Percentiles rank a stretch among this genome's conserved stretches.
Evolutionary conservation across 2,888 invertebrate genomes (phyloP).

Genomic region (Endomychus coccineus): DNA sequence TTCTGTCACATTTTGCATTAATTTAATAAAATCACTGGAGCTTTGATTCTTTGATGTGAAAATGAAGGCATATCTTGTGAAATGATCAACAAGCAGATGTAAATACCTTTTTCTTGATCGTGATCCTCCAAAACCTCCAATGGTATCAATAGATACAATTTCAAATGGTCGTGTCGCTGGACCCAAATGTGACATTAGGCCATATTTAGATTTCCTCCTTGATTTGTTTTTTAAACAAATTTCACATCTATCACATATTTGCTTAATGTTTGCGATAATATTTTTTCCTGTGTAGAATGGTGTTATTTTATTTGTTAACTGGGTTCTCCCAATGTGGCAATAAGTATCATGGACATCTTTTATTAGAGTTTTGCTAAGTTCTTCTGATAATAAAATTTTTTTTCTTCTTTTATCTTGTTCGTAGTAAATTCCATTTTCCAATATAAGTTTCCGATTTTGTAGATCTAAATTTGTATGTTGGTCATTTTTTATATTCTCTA

Average conservation of each 20-base stretch:
- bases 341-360: constrained; percentile 13
- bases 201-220: constrained; percentile 22
- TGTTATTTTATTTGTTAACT: constrained; percentile 1
- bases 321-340: constrained; percentile 11
- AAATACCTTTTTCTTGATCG: constrained; percentile 23
- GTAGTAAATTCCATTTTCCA: constrained; percentile 14
- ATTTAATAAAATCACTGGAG: constrained; percentile 27
- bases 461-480: constrained; percentile 15
- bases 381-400: constrained; percentile 15
- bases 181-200: constrained; percentile 26
- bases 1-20: too few species aligned
- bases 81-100: too few species aligned
- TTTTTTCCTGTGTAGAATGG: constrained; percentile 5
- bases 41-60: constrained; percentile 26
- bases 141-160: constrained; percentile 29
- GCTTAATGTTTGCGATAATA: not conserved
- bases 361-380: constrained; percentile 14
- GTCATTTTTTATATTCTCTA: constrained; percentile 14
- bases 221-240: constrained; percentile 25
- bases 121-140: constrained; percentile 26
- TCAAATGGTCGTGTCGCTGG: constrained; percentile 27
- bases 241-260: constrained; percentile 5
- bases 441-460: constrained; percentile 7
- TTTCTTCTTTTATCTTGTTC: constrained; percentile 11
- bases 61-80: constrained; percentile 26